Percentiles rank a stretch among this genome's conserved stretches.
Evolutionary conservation across 2,113 vertebrate species (phyloP).

Genomic region (Rhinopomastus cyanomelas): DNA sequence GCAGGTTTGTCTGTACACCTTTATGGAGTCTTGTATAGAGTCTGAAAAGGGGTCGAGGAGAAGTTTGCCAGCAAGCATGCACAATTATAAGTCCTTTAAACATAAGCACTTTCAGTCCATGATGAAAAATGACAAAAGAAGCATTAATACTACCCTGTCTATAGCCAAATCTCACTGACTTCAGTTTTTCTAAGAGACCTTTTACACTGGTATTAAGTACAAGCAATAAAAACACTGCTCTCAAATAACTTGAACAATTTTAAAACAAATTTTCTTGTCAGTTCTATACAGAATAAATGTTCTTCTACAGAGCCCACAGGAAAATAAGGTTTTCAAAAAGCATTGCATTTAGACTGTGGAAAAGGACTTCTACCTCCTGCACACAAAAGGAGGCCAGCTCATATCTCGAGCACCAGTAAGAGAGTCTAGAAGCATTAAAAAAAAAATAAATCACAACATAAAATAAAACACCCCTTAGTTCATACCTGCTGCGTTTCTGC

Average conservation of each 20-base stretch:
- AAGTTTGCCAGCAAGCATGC: not conserved
- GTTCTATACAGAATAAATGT: not conserved
- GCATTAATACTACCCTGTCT: not conserved
- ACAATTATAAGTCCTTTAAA: not conserved
- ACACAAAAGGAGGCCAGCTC: not conserved
- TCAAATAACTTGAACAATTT: constrained; percentile 13
- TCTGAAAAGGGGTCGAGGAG: not conserved
- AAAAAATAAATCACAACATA: not conserved
- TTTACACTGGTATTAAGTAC: not conserved
- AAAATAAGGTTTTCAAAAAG: not conserved
- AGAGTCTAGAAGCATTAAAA: not conserved
- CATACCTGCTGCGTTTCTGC: not conserved
- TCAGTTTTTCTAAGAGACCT: not conserved
- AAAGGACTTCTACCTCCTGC: not conserved
- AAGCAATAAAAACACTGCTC: not conserved
- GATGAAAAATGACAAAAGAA: not conserved
- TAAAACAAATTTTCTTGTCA: constrained; percentile 41
- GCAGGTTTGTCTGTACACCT: not conserved
- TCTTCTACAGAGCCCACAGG: not conserved
- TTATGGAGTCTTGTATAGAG: not conserved
- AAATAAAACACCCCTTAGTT: not conserved
- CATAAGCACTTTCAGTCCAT: not conserved
- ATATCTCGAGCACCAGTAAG: not conserved
- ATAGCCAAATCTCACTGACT: not conserved
- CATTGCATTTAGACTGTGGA: not conserved